phyloP scores from a whole-genome alignment of 2,113 vertebrate genomes.

The Cnemophilus loriae region DNA sequence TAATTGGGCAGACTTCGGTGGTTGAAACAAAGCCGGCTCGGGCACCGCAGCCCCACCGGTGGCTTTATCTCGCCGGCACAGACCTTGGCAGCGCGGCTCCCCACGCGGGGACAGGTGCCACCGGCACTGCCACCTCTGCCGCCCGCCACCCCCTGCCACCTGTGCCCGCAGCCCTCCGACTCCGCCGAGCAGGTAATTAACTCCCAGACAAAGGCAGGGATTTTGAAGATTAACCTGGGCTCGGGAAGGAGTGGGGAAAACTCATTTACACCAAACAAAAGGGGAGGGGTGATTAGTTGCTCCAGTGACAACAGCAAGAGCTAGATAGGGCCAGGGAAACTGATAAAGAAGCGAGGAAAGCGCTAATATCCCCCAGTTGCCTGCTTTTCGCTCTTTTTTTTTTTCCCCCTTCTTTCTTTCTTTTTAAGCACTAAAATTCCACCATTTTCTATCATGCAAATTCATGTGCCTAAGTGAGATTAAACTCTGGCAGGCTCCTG shows the following conservation, averaged over 20 bases:
- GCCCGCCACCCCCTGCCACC: neutral
- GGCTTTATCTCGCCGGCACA: neutral
- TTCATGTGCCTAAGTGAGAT: conserved; percentile 48
- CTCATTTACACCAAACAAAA: conserved; percentile 78
- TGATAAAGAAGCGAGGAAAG: conserved; percentile 50
- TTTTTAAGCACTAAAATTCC: conserved; percentile 22
- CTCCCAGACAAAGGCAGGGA: conserved; percentile 72
- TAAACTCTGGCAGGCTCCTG: conserved; percentile 1
- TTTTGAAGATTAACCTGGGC: conserved; percentile 74
- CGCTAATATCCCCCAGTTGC: conserved; percentile 39
- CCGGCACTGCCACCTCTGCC: neutral
- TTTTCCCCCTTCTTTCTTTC: neutral
- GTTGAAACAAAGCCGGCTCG: conserved; percentile 2
- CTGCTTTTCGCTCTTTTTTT: neutral
- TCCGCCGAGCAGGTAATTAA: conserved; percentile 71
- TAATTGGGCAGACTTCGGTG: conserved; percentile 35
- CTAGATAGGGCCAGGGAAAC: conserved; percentile 39
- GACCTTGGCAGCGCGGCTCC: neutral
- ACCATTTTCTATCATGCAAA: conserved; percentile 62
- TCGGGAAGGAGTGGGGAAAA: conserved; percentile 60
- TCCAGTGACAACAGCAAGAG: conserved; percentile 58
- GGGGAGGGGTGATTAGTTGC: conserved; percentile 65
- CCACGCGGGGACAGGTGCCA: neutral
- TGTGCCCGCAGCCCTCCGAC: neutral
- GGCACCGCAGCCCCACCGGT: neutral